Evolutionary conservation across 2,797 vertebrate species (phyloP).

Genomic region (Naso thynnoides): DNA sequence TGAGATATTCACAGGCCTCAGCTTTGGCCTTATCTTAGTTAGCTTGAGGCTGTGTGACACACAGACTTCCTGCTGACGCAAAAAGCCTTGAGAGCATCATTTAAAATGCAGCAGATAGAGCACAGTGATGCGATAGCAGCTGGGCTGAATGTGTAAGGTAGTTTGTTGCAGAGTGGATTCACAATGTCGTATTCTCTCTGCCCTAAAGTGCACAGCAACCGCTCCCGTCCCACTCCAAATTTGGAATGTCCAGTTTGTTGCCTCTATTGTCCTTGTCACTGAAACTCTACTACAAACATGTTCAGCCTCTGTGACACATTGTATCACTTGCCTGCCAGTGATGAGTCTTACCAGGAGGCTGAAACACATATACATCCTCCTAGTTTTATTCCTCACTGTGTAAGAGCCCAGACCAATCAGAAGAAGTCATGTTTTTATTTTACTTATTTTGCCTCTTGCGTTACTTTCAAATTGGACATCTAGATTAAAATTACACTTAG

Average conservation of each 20-base stretch:
- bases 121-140: slow-evolving; percentile 37
- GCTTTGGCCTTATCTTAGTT: slow-evolving; percentile 48
- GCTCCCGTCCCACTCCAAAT: neutral
- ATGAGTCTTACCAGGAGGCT: neutral
- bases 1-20: slow-evolving; percentile 41
- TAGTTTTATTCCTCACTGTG: neutral
- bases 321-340: neutral
- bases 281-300: neutral
- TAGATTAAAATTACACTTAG: too few relatives aligned
- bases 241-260: neutral
- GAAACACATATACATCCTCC: neutral
- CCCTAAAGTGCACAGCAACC: too few relatives aligned
- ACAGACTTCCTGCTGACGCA: slow-evolving; percentile 19
- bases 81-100: slow-evolving; percentile 58
- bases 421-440: too few relatives aligned
- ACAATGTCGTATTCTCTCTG: neutral
- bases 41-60: slow-evolving; percentile 44
- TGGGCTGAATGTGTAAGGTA: slow-evolving; percentile 38
- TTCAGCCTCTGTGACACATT: neutral
- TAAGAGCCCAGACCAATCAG: neutral
- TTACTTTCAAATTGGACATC: too few relatives aligned
- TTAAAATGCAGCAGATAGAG: slow-evolving; percentile 66
- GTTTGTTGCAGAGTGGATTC: neutral
- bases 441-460: too few relatives aligned
- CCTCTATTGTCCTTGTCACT: neutral